Evolutionary conservation across 2,888 invertebrate genomes (phyloP), one percentile per base, ranked within the genome.

Genomic region (Eupithecia insigniata): DNA sequence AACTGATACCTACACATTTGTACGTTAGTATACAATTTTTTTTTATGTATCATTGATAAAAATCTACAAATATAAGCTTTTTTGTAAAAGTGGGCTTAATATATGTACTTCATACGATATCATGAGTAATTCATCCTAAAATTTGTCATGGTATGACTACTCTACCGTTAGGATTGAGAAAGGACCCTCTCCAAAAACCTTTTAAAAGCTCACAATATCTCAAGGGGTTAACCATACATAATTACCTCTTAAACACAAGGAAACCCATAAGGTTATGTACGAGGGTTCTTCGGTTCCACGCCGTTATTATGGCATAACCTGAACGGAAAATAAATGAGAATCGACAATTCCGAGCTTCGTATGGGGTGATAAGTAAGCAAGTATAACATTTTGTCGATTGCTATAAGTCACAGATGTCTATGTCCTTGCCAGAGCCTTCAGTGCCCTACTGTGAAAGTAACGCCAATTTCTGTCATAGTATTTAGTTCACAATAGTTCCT

Each of bases 391-490:
- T 78, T 69, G 66, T 30, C 46, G 71, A 69, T 70, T 66, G 71
- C 71, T 60, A 74, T 78, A 77, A 79, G 77, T 79, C 75, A 75
- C 78, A 79, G 77, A 75, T 73, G 76, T 79, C 76, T 74, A 76
- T 73, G 71, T 64, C 67, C 69, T 71, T 73, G 72, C 76, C 73
- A 75, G 55, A 71, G 67, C 51, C 62, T 62, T 67, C 60, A 30
- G 16, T 30, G 22, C 2, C 60, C 16, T 16, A 7, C 30, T 30
- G 60, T 30, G 16, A 60, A 60, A 28, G 58, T 60, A 60, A 60
- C 16, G 58, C 18, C 30, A 28, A 58, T 55, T 51, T 22, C 22
- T 10, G 22, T 12, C 22, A 1, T 26, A 12, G 6, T 51, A 55
- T 14, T 1, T n/a, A n/a, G n/a, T n/a, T n/a, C n/a, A n/a, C n/a